Base-by-base conservation (phyloP, 2,888 invertebrate genomes). In the Belgica antarctica region DNA sequence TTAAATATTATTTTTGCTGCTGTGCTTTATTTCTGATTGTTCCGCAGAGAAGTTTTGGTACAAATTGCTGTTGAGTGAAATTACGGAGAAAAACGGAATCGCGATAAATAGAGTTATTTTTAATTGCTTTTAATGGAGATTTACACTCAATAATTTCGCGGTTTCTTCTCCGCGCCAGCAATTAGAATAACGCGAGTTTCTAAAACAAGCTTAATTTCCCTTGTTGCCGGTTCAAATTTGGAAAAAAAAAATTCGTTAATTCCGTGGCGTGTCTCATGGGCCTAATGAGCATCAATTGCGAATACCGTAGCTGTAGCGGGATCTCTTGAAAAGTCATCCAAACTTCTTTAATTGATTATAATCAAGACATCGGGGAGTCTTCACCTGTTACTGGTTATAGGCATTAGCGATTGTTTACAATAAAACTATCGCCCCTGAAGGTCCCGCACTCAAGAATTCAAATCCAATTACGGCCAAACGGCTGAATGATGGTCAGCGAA, bases 261-360 rank as follows among this genome's bases (percentile, higher is more conserved):
- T 5, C 7, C 52, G 7, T 68, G 68, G 68, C 68, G 68, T 68
- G 68, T 68, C 68, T 68, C 68, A 68, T 68, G 47, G 57, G 34
- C 47, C 24, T 68, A 68, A 68, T 68, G 52, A 68, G 68, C 57
- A 12, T 7, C 22, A 52, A 52, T 52, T n/a, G 17, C n/a, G 22
- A 27, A 5, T 25, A 59, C 59, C 59, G 59, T 59, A 24, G 22
- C n/a, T 27, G n/a, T 59, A 27, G 27, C 27, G 25, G 27, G 25
- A 59, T 24, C 59, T 22, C 22, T 52, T 8, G 59, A 59, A n/a
- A n/a, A n/a, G n/a, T n/a, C n/a, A n/a, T n/a, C n/a, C n/a, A n/a
- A n/a, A n/a, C n/a, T 59, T 10, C 22, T 22, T 22, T 68, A 68
- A 68, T 68, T 68, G 68, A 57, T 68, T 68, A 57, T 68, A 68